Percentiles rank a stretch among this genome's conserved stretches.
Conservation (phyloP, 2,113 vertebrate species). For the cattle (Bos taurus) region DNA sequence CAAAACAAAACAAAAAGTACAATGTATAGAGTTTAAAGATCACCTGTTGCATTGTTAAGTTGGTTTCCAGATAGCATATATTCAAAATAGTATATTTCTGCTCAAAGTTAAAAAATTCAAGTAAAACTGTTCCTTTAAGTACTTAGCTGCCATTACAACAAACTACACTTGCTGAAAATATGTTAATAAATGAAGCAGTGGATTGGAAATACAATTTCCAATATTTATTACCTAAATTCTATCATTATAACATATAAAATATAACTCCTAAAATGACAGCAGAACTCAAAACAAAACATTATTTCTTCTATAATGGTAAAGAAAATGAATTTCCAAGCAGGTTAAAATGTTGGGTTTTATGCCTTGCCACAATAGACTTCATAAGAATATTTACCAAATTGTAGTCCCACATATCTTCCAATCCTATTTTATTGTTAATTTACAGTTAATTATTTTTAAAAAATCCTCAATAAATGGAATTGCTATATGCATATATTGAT, state of each 20-base stretch:
- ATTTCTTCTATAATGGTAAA: constrained; percentile 50
- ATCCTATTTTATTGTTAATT: background rate
- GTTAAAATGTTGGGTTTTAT: background rate
- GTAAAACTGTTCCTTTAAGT: constrained; percentile 36
- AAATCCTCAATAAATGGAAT: background rate
- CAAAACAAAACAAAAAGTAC: background rate
- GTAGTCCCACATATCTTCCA: background rate
- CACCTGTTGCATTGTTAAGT: constrained; percentile 60
- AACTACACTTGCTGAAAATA: constrained; percentile 67
- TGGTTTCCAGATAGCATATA: constrained; percentile 46
- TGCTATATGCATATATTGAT: background rate
- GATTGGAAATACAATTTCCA: constrained; percentile 53
- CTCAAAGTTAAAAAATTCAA: constrained; percentile 54
- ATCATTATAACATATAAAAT: constrained; percentile 13
- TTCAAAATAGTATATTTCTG: constrained; percentile 55
- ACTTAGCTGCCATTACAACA: constrained; percentile 56
- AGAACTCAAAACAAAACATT: background rate
- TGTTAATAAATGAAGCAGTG: constrained; percentile 45
- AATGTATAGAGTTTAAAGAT: constrained; percentile 28
- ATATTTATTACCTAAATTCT: constrained; percentile 45
- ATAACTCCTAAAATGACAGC: background rate
- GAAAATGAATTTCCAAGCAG: constrained; percentile 2
- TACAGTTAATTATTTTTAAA: background rate
- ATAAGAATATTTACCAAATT: constrained; percentile 15
- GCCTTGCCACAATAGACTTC: background rate